phyloP scores from a whole-genome alignment of 2,113 vertebrate species.

The Casuarius casuarius region DNA sequence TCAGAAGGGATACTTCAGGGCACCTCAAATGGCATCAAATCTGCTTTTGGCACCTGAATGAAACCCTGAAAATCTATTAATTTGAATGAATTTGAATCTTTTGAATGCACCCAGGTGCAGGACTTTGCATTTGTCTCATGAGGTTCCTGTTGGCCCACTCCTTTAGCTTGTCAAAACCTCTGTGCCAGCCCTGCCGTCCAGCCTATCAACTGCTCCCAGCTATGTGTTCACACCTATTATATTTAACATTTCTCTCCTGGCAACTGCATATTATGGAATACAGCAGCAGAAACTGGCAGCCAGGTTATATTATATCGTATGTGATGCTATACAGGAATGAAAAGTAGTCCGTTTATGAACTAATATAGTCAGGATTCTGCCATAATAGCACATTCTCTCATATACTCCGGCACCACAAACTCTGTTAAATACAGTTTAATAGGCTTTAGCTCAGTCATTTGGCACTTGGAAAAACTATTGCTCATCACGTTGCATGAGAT shows the following conservation, averaged over 20 bases:
- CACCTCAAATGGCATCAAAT: not conserved
- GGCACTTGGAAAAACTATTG: not conserved
- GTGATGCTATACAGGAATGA: not conserved
- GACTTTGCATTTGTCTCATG: not conserved
- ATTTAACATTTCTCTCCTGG: slow-evolving; percentile 14
- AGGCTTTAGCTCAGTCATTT: not conserved
- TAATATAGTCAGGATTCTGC: not conserved
- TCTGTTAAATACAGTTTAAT: not conserved
- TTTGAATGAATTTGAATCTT: not conserved
- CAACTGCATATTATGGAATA: not conserved
- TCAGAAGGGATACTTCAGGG: not conserved
- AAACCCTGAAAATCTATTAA: not conserved
- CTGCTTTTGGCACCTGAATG: not conserved
- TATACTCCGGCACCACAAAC: not conserved
- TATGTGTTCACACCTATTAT: not conserved
- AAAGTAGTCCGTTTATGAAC: not conserved
- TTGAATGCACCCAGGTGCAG: not conserved
- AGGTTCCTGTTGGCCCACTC: not conserved
- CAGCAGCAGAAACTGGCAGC: not conserved
- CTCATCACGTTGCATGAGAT: not conserved
- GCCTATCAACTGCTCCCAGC: not conserved
- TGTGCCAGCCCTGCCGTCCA: not conserved
- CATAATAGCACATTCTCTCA: not conserved
- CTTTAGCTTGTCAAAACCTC: not conserved
- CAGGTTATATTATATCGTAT: not conserved